Evolutionary conservation across 1,140 invertebrate species (phyloP).

Genomic region (Xylocopa sonorina): DNA sequence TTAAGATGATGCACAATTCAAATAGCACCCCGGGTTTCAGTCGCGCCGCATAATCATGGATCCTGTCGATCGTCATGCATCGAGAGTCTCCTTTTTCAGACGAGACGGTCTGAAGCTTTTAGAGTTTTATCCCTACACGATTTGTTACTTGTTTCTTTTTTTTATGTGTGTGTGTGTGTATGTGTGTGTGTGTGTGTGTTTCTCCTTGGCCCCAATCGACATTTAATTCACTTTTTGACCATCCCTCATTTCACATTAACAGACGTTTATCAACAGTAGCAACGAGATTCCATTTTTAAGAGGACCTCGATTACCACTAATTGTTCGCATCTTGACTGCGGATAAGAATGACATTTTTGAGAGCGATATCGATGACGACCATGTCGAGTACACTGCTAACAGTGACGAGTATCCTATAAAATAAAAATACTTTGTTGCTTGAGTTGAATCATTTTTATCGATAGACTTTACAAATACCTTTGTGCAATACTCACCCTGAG

Average conservation of each 20-base stretch:
- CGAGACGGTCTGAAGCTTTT: constrained; percentile 37
- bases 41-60: constrained; percentile 69
- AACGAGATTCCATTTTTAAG: constrained; percentile 17
- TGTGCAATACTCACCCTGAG: constrained; percentile 68
- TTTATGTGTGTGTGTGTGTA: no score
- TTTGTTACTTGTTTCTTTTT: constrained; percentile 34
- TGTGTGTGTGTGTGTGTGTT: no score
- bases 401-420: constrained; percentile 63
- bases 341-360: constrained; percentile 53
- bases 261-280: constrained; percentile 45
- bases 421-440: background rate
- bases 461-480: background rate
- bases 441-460: no score
- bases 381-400: constrained; percentile 62
- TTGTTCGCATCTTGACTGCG: constrained; percentile 49
- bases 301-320: constrained; percentile 37
- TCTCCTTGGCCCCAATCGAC: constrained; percentile 74
- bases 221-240: constrained; percentile 57
- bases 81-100: constrained; percentile 30
- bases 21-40: constrained; percentile 77
- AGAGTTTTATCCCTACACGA: constrained; percentile 35
- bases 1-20: constrained; percentile 77
- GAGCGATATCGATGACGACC: constrained; percentile 62
- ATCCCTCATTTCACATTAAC: constrained; percentile 61
- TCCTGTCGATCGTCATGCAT: constrained; percentile 52